A percentile compares a stretch with the other conserved stretches of the same genome.
phyloP scores from a whole-genome alignment of 23 tunicate species.

The Halocynthia aurantium region DNA sequence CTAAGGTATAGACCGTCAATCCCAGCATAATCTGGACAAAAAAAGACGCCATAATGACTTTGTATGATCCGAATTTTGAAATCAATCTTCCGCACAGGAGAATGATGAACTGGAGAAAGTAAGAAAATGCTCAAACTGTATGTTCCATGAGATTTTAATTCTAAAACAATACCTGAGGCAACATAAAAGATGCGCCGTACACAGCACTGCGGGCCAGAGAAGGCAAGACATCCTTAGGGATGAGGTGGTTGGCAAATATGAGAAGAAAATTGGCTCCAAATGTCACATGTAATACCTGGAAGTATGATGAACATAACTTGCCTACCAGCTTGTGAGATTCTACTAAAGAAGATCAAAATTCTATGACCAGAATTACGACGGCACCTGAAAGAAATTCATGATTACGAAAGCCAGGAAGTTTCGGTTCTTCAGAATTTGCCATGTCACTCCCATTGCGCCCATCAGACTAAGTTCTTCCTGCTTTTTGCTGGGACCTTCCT shows the following conservation, averaged over 20 bases:
- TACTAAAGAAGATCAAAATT: background rate
- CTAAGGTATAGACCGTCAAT: slow-evolving; percentile 30
- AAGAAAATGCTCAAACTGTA: background rate
- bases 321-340: background rate
- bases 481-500: slow-evolving; percentile 2
- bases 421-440: slow-evolving; percentile 47
- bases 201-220: slow-evolving; percentile 45
- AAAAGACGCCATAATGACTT: slow-evolving; percentile 51
- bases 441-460: slow-evolving; percentile 49
- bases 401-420: slow-evolving; percentile 73
- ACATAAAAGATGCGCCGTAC: slow-evolving; percentile 69
- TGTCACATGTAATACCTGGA: slow-evolving; percentile 69
- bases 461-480: slow-evolving; percentile 16
- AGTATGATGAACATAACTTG: background rate
- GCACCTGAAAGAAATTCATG: slow-evolving; percentile 85
- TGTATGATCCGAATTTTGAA: slow-evolving; percentile 54
- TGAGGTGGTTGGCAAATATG: slow-evolving; percentile 68
- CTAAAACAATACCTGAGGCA: slow-evolving; percentile 58
- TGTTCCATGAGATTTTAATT: background rate
- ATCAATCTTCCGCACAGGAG: slow-evolving; percentile 65
- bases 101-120: slow-evolving; percentile 26
- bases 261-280: slow-evolving; percentile 72
- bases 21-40: slow-evolving; percentile 50
- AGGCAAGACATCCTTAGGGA: slow-evolving; percentile 56
- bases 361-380: background rate